These are phyloP conservation scores for Smutsia gigantea DNA, from an alignment of 2,797 vertebrate species.

Conservation along the genomic window DNA sequence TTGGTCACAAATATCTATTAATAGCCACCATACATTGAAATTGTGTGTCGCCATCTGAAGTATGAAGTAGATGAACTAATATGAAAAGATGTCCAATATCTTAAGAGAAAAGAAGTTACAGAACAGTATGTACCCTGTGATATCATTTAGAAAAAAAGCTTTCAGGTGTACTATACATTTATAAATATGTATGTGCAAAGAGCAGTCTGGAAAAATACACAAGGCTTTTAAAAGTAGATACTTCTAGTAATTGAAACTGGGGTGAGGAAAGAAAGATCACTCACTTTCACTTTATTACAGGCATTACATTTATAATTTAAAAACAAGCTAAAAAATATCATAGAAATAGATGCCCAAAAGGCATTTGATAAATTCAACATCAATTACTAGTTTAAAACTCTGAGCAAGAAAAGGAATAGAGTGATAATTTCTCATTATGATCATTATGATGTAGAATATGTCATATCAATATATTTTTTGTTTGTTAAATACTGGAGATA, in stretches of 20 bases:
- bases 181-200: background rate
- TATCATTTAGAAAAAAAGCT: background rate
- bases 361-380: constrained; percentile 19
- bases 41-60: background rate
- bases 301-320: constrained; percentile 8
- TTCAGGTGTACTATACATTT: background rate
- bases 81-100: background rate
- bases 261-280: background rate
- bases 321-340: background rate
- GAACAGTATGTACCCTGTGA: background rate
- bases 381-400: constrained; percentile 14
- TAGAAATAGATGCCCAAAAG: background rate
- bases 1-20: background rate
- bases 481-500: background rate
- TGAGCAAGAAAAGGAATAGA: background rate
- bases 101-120: constrained; percentile 7
- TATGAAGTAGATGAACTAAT: background rate
- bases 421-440: background rate
- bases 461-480: background rate
- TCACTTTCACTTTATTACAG: background rate
- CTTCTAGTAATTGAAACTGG: background rate
- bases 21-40: background rate
- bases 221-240: background rate
- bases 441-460: background rate
- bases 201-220: background rate